These are phyloP conservation scores for Ornithorhynchus anatinus DNA, from an alignment of 2,113 vertebrate species.

Conservation along the genomic window DNA sequence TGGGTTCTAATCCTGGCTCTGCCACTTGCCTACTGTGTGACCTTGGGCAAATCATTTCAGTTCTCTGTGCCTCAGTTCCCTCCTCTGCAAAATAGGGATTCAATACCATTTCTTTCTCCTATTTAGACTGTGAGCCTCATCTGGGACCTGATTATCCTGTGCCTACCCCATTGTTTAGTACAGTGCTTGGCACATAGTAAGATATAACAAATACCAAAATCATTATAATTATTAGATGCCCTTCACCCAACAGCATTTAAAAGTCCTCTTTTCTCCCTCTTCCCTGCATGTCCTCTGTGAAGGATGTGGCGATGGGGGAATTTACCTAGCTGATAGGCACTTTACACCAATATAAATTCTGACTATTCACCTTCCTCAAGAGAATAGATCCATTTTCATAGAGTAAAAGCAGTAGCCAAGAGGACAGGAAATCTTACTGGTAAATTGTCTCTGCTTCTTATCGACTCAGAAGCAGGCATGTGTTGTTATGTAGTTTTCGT, in stretches of 20 bases:
- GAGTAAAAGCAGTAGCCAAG: background rate
- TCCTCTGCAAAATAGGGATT: no score
- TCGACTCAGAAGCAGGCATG: constrained; percentile 11
- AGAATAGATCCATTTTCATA: background rate
- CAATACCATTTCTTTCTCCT: no score
- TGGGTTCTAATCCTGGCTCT: no score
- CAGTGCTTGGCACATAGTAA: no score
- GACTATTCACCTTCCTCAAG: constrained; percentile 5
- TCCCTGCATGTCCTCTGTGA: background rate
- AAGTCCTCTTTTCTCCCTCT: background rate
- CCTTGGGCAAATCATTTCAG: no score
- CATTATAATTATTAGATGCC: no score
- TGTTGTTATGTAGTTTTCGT: constrained; percentile 52
- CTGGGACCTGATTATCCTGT: no score
- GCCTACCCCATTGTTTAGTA: no score
- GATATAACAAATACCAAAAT: no score
- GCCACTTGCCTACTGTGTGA: no score
- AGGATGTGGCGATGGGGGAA: background rate
- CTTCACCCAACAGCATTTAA: background rate
- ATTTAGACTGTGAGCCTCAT: no score
- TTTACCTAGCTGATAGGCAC: background rate
- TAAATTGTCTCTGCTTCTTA: background rate
- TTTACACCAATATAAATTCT: constrained; percentile 5
- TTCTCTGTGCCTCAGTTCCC: no score
- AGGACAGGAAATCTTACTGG: constrained; percentile 21